phyloP scores from a whole-genome alignment of 2,113 vertebrate species.

The Zootoca vivipara region DNA sequence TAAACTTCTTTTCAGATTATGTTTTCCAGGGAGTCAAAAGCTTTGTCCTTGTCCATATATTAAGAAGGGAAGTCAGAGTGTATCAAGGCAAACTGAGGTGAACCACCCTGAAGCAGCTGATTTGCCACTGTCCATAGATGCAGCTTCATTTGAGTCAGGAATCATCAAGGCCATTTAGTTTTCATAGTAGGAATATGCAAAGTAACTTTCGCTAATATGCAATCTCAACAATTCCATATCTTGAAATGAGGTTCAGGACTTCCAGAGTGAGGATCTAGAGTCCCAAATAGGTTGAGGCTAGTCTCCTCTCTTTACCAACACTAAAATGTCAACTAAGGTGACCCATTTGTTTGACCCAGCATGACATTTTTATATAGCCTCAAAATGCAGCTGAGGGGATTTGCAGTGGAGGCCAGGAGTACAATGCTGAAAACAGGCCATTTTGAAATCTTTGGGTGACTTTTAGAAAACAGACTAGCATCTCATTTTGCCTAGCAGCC shows the following conservation, averaged over 20 bases:
- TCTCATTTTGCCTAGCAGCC: constrained; percentile 27
- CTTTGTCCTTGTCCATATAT: not conserved
- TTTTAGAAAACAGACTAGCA: not conserved
- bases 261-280: not conserved
- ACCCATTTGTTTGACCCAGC: not conserved
- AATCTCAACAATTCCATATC: not conserved
- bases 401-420: not conserved
- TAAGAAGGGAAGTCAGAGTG: not conserved
- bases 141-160: not conserved
- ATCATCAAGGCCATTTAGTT: not conserved
- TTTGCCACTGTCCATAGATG: not conserved
- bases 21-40: not conserved
- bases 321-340: not conserved
- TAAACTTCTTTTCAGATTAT: not conserved
- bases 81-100: not conserved
- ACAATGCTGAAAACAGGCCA: not conserved
- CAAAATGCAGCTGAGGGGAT: not conserved
- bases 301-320: not conserved
- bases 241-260: not conserved
- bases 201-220: not conserved
- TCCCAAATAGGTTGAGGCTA: not conserved
- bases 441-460: not conserved
- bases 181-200: not conserved
- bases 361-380: not conserved
- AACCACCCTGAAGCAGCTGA: not conserved